phyloP scores from a whole-genome alignment of 2,888 invertebrate genomes.

The Macaria notata region DNA sequence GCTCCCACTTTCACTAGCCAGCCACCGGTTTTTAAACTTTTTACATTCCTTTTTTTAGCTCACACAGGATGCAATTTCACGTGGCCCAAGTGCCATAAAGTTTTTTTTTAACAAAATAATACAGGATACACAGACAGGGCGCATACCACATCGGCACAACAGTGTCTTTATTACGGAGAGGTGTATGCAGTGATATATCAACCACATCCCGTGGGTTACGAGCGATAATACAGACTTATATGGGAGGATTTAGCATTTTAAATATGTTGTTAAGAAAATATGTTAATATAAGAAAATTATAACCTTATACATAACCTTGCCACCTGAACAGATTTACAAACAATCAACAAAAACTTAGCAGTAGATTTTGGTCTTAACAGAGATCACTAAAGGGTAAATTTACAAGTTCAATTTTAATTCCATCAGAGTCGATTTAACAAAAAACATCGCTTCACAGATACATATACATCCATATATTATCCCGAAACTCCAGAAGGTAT shows the following conservation, averaged over 20 bases:
- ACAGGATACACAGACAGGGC: constrained; percentile 16
- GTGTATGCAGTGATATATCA: background rate
- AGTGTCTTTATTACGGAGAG: background rate
- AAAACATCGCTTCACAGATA: no score
- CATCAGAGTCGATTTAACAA: no score
- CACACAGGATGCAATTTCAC: constrained; percentile 24
- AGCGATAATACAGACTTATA: background rate
- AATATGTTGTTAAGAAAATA: no score
- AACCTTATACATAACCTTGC: constrained; percentile 4
- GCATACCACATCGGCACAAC: constrained; percentile 1
- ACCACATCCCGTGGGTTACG: constrained; percentile 2
- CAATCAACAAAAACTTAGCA: no score
- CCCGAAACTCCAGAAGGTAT: no score
- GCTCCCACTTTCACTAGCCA: constrained; percentile 7
- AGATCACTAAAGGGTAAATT: no score
- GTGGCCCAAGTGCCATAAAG: constrained; percentile 1
- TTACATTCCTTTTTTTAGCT: constrained; percentile 8
- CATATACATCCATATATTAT: no score
- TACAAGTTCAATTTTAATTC: no score
- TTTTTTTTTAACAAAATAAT: constrained; percentile 5
- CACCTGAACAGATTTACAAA: no score
- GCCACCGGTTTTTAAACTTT: constrained; percentile 7
- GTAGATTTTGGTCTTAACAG: no score
- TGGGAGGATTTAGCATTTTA: no score
- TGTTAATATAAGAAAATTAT: no score